Percentiles rank a stretch among this genome's conserved stretches.
phyloP scores from a whole-genome alignment of 1,140 invertebrate genomes.

The Drosophila trapezifrons region DNA sequence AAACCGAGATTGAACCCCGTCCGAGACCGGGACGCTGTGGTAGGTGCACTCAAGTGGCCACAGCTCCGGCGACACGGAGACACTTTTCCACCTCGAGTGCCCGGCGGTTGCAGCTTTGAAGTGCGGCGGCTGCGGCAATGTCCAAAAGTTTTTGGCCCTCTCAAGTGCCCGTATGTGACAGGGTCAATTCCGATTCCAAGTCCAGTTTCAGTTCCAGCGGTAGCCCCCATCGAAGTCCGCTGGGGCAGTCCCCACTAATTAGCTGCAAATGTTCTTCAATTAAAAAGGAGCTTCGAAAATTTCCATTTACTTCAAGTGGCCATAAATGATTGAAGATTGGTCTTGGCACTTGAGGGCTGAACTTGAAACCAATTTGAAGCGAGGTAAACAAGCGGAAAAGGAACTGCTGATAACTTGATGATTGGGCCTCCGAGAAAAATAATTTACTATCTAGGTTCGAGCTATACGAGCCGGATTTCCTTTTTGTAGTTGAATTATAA shows the following conservation, averaged over 20 bases:
- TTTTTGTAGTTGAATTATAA: too few species aligned
- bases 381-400: slow-evolving; percentile 46
- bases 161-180: slow-evolving; percentile 37
- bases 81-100: slow-evolving; percentile 64
- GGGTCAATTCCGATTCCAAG: slow-evolving; percentile 28
- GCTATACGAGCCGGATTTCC: background rate
- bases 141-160: slow-evolving; percentile 50
- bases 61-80: slow-evolving; percentile 62
- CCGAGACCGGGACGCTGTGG: slow-evolving; percentile 58
- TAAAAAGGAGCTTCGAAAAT: slow-evolving; percentile 53
- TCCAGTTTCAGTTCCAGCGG: background rate
- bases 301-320: slow-evolving; percentile 37
- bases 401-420: slow-evolving; percentile 35
- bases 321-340: slow-evolving; percentile 28
- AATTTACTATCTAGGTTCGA: background rate
- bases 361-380: slow-evolving; percentile 34
- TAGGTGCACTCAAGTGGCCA: slow-evolving; percentile 73
- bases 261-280: slow-evolving; percentile 65
- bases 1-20: slow-evolving; percentile 17
- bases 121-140: slow-evolving; percentile 62
- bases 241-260: slow-evolving; percentile 47
- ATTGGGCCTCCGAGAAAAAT: background rate
- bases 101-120: slow-evolving; percentile 60
- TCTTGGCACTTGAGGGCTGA: slow-evolving; percentile 23
- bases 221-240: background rate